Conservation (phyloP, 2,888 invertebrate genomes). For the Lepidochitona cinerea region DNA sequence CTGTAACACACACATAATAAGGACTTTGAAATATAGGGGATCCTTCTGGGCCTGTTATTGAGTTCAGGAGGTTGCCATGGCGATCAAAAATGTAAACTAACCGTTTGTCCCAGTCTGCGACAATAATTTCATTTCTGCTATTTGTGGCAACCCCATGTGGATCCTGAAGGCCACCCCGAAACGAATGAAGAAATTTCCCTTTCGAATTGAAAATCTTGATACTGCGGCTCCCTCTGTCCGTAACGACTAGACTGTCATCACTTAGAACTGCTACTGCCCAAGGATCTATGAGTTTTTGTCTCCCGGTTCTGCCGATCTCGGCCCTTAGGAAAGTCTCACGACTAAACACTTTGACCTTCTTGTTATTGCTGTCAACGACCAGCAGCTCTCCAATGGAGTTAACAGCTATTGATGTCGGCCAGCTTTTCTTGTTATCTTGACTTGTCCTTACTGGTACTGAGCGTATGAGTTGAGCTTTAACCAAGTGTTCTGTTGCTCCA, state of each 20-base stretch:
- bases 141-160: background rate
- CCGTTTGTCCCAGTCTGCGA: background rate
- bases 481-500: background rate
- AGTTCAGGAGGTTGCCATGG: background rate
- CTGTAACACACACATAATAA: background rate
- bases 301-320: background rate
- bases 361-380: constrained; percentile 6
- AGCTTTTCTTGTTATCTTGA: background rate
- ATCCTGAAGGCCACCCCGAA: background rate
- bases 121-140: background rate
- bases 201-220: background rate
- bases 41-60: background rate
- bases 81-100: background rate
- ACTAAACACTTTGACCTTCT: background rate
- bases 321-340: background rate
- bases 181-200: background rate
- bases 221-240: background rate
- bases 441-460: background rate
- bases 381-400: background rate
- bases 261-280: background rate
- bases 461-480: background rate
- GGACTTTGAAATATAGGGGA: background rate
- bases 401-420: background rate
- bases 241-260: background rate
- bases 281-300: background rate